Percentiles rank a stretch among this genome's conserved stretches.
phyloP scores from a whole-genome alignment of 2,888 invertebrate genomes.

The Caenorhabditis zanzibari region DNA sequence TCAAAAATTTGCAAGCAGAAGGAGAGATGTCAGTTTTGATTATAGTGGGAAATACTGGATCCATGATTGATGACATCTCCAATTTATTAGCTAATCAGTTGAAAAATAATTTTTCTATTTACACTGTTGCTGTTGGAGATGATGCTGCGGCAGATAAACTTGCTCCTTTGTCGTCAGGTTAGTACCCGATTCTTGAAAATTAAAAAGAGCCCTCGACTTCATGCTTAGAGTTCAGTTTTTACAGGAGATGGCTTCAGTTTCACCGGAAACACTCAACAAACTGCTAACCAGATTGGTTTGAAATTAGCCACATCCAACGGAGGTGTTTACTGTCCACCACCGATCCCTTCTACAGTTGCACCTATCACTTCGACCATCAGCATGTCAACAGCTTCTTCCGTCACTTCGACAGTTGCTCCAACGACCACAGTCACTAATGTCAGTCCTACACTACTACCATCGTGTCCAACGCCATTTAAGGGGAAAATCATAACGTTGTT shows the following conservation, averaged over 20 bases:
- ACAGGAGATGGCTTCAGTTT: constrained; percentile 5
- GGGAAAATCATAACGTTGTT: constrained; percentile 6
- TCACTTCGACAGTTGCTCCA: constrained; percentile 4
- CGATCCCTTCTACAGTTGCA: constrained; percentile 30
- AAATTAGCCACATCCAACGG: constrained; percentile 14
- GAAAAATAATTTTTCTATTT: background rate
- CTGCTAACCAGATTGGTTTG: constrained; percentile 37
- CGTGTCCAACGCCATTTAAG: background rate
- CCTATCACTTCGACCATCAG: constrained; percentile 29
- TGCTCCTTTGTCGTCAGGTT: constrained; percentile 34
- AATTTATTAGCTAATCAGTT: background rate
- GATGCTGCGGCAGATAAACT: constrained; percentile 12
- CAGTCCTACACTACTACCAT: constrained; percentile 47
- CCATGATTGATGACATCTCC: background rate
- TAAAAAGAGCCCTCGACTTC: too few relatives aligned
- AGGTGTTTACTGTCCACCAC: constrained; percentile 47
- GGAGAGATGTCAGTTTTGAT: constrained; percentile 15
- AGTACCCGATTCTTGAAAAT: background rate
- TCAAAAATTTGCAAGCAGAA: background rate
- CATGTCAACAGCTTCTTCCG: background rate
- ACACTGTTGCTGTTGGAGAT: constrained; percentile 45
- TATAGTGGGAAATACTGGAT: constrained; percentile 36
- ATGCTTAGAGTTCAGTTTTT: background rate
- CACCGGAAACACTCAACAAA: constrained; percentile 17
- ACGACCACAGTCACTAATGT: constrained; percentile 33